These are phyloP conservation scores for Lottia gigantea DNA, from an alignment of 2,888 invertebrate species.

Conservation along the genomic window DNA sequence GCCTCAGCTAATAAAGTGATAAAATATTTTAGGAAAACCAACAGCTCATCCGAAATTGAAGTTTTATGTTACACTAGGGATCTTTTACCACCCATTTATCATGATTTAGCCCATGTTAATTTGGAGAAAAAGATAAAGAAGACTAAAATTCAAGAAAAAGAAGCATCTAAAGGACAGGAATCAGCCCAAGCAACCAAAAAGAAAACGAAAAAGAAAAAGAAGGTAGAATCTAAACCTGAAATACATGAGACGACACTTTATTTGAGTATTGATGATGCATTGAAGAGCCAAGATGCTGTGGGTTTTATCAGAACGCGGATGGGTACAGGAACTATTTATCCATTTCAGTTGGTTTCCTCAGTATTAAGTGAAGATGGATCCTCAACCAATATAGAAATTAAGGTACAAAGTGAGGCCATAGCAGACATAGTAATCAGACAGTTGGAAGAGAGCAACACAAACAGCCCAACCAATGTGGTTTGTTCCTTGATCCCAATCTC, in stretches of 20 bases:
- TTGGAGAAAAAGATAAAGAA: neutral
- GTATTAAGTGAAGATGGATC: neutral
- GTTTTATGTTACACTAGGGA: neutral
- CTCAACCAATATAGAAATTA: neutral
- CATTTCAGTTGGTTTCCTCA: neutral
- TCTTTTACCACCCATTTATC: neutral
- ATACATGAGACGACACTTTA: neutral
- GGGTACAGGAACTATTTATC: neutral
- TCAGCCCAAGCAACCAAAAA: neutral
- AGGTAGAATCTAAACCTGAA: neutral
- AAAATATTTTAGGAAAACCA: neutral
- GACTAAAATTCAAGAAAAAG: neutral
- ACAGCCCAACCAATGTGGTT: neutral
- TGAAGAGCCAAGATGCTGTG: neutral
- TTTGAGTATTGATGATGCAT: neutral
- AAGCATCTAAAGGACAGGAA: neutral
- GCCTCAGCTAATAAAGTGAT: neutral
- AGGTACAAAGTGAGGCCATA: constrained; percentile 6
- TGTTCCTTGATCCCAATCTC: neutral
- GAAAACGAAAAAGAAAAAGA: neutral
- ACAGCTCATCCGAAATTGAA: neutral
- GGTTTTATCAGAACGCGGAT: neutral
- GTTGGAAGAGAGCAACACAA: constrained; percentile 11
- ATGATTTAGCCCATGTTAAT: neutral
- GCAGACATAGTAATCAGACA: constrained; percentile 1